phyloP scores from a whole-genome alignment of 23 tunicate genomes.

The Ciona savignyi region DNA sequence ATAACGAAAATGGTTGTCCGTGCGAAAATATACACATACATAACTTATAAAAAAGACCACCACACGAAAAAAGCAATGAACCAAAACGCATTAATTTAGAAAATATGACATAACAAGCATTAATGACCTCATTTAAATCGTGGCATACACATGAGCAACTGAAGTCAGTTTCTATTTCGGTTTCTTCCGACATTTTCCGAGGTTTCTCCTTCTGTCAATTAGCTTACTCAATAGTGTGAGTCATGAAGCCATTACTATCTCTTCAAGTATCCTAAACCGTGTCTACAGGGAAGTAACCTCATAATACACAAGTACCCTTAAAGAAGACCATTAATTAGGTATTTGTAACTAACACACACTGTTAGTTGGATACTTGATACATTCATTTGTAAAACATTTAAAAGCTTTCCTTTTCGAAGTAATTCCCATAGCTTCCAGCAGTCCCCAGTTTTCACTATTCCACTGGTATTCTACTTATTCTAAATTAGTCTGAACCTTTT shows the following conservation, averaged over 20 bases:
- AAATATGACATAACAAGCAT: not conserved
- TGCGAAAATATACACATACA: too few relatives aligned
- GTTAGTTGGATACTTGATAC: too few relatives aligned
- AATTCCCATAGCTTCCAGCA: too few relatives aligned
- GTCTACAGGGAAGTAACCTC: not conserved
- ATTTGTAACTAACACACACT: not conserved
- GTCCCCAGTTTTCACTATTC: too few relatives aligned
- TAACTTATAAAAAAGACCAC: not conserved
- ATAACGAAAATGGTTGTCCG: conserved; percentile 3
- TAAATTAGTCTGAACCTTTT: not conserved
- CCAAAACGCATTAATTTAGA: not conserved
- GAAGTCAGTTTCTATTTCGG: conserved; percentile 36
- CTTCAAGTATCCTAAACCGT: not conserved
- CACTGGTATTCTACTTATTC: too few relatives aligned
- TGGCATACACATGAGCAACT: conserved; percentile 58
- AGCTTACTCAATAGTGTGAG: too few relatives aligned
- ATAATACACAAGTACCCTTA: not conserved
- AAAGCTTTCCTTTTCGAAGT: too few relatives aligned
- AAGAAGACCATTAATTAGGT: not conserved
- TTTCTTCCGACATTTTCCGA: conserved; percentile 7
- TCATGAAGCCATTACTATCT: too few relatives aligned
- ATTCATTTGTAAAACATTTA: too few relatives aligned
- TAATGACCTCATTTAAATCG: conserved; percentile 52
- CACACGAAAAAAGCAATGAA: not conserved
- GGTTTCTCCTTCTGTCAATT: too few relatives aligned